phyloP scores from a whole-genome alignment of 1,140 invertebrate genomes.

The Drosophila parvula region DNA sequence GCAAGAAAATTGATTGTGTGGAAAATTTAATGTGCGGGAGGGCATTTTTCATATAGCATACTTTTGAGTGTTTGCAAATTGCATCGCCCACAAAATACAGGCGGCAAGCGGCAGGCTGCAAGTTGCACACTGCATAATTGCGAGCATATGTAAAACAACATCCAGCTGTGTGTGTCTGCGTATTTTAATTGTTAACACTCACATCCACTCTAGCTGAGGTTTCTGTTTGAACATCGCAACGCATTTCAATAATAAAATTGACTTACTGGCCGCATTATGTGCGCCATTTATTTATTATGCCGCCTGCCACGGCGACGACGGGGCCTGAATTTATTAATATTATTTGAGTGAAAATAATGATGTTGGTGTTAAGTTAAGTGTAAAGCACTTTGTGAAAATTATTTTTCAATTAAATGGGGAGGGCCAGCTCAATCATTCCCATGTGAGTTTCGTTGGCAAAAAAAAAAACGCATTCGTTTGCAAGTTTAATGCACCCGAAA shows the following conservation, averaged over 20 bases:
- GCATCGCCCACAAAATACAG: conserved; percentile 23
- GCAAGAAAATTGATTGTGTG: conserved; percentile 74
- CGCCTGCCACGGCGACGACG: conserved; percentile 1
- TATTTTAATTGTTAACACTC: conserved; percentile 66
- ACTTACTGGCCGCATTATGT: conserved; percentile 73
- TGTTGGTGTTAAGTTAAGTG: conserved; percentile 72
- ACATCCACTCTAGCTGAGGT: conserved; percentile 34
- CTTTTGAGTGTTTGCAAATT: conserved; percentile 78
- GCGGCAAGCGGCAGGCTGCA: too few species aligned
- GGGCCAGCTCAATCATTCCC: not conserved
- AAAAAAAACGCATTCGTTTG: conserved; percentile 14
- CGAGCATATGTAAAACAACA: conserved; percentile 57
- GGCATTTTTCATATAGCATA: conserved; percentile 75
- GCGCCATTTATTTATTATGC: conserved; percentile 71
- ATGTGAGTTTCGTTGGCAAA: not conserved
- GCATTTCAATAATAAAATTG: conserved; percentile 78
- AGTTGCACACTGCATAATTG: conserved; percentile 55
- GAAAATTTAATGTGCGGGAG: conserved; percentile 71
- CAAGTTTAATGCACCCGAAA: conserved; percentile 35
- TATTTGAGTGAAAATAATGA: conserved; percentile 77
- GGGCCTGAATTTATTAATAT: conserved; percentile 60
- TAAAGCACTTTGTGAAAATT: conserved; percentile 75
- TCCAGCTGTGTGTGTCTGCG: conserved; percentile 15
- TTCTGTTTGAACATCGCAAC: conserved; percentile 63
- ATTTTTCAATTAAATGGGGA: conserved; percentile 62